Evolutionary conservation across 1,140 invertebrate genomes (phyloP), one percentile per base, ranked within the genome.

Genomic region (Pseudomyrmex gracilis): DNA sequence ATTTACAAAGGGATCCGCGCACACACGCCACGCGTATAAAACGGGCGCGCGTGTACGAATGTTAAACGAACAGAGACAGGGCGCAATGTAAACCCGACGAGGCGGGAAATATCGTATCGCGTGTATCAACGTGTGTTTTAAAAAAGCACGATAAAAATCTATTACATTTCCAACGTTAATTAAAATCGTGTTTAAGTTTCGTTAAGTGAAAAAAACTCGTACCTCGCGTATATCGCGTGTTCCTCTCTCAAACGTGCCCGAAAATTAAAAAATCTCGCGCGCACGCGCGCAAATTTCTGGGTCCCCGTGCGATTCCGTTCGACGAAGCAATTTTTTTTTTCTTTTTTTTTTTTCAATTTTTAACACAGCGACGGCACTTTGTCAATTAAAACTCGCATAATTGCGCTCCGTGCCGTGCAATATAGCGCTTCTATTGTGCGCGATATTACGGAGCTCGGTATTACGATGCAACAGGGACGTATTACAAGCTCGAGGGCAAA

Each of bases 101-200:
- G 0, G 5, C 5, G 34, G 34, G 34, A 51, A 17, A 77, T 45
- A 77, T 77, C 63, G 5, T 53, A 67, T 60, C 17, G 12, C 63
- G 24, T 47, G 5, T 73, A 73, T 61, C 15, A 63, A 43, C 15
- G 24, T 10, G 20, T 13, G 17, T 12, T 53, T 68, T 45, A 8
- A 22, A 45, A 43, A 66, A 66, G 61, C 17, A 34, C 34, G 64
- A 68, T 24, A 68, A 68, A 78, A 68, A 57, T 78, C 64, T 24
- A 24, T 22, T 12, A 49, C 17, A 20, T 70, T 53, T 57, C 24
- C 20, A 13, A 22, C 24, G 64, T 78, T 78, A 68, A 78, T 78
- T 78, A 58, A 78, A 68, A 68, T 68, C 63, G 24, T 68, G 49
- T 70, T 70, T 78, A 24, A 57, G 15, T 63, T 49, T 47, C 57